A percentile compares a stretch with the other conserved stretches of the same genome.
Evolutionary conservation across 1,140 invertebrate genomes (phyloP).

Genomic region (Ephestia elutella): DNA sequence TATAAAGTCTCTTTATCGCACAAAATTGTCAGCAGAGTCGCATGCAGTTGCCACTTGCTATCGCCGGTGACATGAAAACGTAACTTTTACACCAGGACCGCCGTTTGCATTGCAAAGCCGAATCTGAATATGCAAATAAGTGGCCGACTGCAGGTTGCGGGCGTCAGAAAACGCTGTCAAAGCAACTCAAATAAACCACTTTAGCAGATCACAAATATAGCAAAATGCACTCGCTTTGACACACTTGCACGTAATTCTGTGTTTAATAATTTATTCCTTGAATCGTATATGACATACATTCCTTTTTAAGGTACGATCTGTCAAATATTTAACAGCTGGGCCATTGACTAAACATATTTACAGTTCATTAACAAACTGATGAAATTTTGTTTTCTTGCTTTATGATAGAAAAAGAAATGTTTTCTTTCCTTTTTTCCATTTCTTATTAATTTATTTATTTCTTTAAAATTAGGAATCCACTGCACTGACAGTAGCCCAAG

Average conservation of each 20-base stretch:
- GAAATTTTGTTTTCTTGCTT: no score
- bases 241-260: not conserved
- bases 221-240: not conserved
- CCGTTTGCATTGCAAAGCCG: constrained; percentile 1
- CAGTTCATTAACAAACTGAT: no score
- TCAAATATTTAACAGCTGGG: no score
- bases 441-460: no score
- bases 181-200: constrained; percentile 5
- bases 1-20: not conserved
- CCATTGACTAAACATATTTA: no score
- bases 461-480: no score
- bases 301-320: no score
- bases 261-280: not conserved
- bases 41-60: not conserved
- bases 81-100: not conserved
- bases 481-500: no score
- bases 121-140: constrained; percentile 3
- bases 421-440: no score
- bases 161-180: constrained; percentile 3
- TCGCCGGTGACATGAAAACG: not conserved
- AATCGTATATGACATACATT: not conserved
- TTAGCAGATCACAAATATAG: not conserved
- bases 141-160: not conserved
- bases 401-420: no score
- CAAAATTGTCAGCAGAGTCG: not conserved